A percentile compares a stretch with the other conserved stretches of the same genome.
phyloP scores from a whole-genome alignment of 2,797 vertebrate genomes.

The Helostoma temminkii region DNA sequence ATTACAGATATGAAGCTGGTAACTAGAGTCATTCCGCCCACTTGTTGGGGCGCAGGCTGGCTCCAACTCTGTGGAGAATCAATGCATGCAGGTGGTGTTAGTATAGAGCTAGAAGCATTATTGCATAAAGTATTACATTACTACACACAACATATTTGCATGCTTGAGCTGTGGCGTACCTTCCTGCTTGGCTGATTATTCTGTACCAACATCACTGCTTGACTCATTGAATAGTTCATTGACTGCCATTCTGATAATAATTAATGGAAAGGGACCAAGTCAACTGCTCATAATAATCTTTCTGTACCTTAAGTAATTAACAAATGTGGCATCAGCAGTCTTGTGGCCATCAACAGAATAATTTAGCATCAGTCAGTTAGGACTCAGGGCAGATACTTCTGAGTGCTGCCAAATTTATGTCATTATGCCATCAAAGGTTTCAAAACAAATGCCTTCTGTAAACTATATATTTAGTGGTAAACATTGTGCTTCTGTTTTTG shows the following conservation, averaged over 20 bases:
- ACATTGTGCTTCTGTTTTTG: not conserved
- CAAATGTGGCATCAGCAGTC: constrained; percentile 43
- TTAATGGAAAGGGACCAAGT: constrained; percentile 57
- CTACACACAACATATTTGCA: constrained; percentile 12
- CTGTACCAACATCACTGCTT: constrained; percentile 9
- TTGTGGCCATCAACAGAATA: constrained; percentile 37
- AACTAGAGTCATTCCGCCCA: constrained; percentile 59
- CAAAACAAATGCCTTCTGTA: not conserved
- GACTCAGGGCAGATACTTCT: constrained; percentile 3
- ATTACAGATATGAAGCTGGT: constrained; percentile 69
- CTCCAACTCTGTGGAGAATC: constrained; percentile 45
- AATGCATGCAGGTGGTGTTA: constrained; percentile 53
- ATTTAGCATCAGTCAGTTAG: constrained; percentile 45
- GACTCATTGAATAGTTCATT: constrained; percentile 41
- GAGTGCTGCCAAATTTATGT: constrained; percentile 27
- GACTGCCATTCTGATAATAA: constrained; percentile 58
- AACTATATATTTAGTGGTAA: not conserved
- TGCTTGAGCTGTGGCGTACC: constrained; percentile 20
- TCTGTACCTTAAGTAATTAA: constrained; percentile 52
- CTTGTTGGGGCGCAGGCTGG: constrained; percentile 25
- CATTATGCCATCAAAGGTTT: not conserved
- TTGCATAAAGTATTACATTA: constrained; percentile 49
- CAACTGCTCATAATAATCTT: constrained; percentile 63
- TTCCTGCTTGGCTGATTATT: constrained; percentile 34
- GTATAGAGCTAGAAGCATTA: constrained; percentile 36